A percentile compares a stretch with the other conserved stretches of the same genome.
phyloP scores from a whole-genome alignment of 2,113 vertebrate genomes.

The Poeciliopsis prolifica region DNA sequence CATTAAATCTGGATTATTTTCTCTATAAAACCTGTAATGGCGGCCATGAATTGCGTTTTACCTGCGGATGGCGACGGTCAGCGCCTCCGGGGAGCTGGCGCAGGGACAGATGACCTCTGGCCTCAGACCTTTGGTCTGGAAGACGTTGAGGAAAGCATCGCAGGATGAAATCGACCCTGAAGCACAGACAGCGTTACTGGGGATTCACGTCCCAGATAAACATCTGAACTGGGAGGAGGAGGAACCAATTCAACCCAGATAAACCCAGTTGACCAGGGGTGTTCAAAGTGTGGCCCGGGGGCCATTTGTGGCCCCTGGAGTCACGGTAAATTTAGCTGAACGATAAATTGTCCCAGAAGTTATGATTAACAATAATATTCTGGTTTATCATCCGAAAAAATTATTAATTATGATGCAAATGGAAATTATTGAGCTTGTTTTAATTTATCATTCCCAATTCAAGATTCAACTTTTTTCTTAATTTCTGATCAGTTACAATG shows the following conservation, averaged over 20 bases:
- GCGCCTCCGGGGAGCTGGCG: slow-evolving; percentile 95
- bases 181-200: neutral
- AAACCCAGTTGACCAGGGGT: neutral
- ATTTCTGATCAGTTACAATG: too few species aligned
- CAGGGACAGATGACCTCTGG: slow-evolving; percentile 99
- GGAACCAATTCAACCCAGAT: neutral
- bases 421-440: too few species aligned
- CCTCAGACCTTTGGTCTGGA: slow-evolving; percentile 97
- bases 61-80: slow-evolving; percentile 96
- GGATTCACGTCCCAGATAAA: neutral
- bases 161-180: slow-evolving; percentile 99
- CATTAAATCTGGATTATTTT: neutral
- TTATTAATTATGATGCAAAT: too few species aligned
- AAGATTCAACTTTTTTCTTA: too few species aligned
- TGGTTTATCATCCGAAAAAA: too few species aligned
- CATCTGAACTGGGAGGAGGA: neutral
- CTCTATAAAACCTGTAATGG: neutral
- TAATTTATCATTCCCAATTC: too few species aligned
- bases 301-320: too few species aligned
- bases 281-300: too few species aligned
- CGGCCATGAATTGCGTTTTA: slow-evolving; percentile 54
- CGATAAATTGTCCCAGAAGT: too few species aligned
- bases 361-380: too few species aligned
- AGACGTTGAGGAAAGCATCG: slow-evolving; percentile 99
- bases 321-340: too few species aligned